Conservation (phyloP, 2,113 vertebrate species). For the Rhizomys pruinosus region DNA sequence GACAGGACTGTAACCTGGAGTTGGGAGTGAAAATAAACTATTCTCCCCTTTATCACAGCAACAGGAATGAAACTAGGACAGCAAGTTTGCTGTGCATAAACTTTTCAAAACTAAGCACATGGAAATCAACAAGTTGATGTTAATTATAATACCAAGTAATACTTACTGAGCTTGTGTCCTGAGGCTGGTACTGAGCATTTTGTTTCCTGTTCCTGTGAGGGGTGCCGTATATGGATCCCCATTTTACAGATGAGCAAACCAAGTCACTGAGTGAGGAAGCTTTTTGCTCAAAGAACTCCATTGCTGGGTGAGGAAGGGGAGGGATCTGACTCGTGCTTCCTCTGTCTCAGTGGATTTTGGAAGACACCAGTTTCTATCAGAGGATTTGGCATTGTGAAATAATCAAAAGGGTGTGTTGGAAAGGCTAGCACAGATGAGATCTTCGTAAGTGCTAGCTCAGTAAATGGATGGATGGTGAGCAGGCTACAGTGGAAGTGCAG, state of each 20-base stretch:
- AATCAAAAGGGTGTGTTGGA: neutral
- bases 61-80: no score
- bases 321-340: neutral
- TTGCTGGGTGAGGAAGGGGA: neutral
- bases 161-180: neutral
- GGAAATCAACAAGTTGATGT: neutral
- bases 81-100: neutral
- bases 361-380: neutral
- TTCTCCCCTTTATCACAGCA: neutral
- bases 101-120: neutral
- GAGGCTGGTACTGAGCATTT: neutral
- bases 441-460: neutral
- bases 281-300: neutral
- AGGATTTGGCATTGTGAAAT: neutral
- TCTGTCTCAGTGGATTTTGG: neutral
- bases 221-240: neutral
- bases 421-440: no score
- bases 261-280: neutral
- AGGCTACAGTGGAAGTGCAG: neutral
- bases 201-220: neutral
- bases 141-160: no score
- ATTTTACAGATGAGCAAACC: conserved; percentile 16
- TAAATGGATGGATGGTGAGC: neutral
- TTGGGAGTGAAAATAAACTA: neutral
- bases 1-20: neutral